These are phyloP conservation scores for Myrmecobius fasciatus DNA, from an alignment of 2,113 vertebrate genomes.

Conservation along the genomic window DNA sequence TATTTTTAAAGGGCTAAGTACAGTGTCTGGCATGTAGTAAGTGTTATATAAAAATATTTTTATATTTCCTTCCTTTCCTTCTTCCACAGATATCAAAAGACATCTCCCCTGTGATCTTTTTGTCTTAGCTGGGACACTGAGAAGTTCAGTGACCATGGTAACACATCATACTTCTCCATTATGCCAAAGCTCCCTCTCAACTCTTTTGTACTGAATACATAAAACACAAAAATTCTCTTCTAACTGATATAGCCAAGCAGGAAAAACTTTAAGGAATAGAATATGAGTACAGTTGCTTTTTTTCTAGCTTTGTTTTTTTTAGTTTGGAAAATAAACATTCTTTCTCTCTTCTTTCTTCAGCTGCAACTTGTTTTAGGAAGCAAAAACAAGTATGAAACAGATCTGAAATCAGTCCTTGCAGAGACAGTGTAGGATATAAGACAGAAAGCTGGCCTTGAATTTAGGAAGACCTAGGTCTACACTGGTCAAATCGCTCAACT, in stretches of 20 bases:
- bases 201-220: neutral
- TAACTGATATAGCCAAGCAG: neutral
- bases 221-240: neutral
- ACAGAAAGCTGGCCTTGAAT: too few species aligned
- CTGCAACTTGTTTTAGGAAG: conserved; percentile 19
- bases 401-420: neutral
- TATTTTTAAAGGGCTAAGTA: neutral
- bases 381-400: neutral
- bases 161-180: too few species aligned
- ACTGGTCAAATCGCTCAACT: too few species aligned
- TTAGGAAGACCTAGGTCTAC: too few species aligned
- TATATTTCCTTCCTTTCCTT: neutral
- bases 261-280: neutral
- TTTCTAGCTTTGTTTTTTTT: neutral
- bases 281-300: neutral
- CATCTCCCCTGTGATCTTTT: neutral
- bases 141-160: neutral
- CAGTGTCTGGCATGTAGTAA: neutral
- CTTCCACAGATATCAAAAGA: neutral
- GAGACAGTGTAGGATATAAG: neutral
- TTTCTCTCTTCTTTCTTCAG: neutral
- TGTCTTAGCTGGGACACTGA: neutral
- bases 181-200: too few species aligned
- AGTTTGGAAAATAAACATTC: neutral
- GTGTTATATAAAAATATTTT: neutral